Base-by-base conservation (phyloP, 2,888 invertebrate genomes). In the Cyclophora albipunctata region DNA sequence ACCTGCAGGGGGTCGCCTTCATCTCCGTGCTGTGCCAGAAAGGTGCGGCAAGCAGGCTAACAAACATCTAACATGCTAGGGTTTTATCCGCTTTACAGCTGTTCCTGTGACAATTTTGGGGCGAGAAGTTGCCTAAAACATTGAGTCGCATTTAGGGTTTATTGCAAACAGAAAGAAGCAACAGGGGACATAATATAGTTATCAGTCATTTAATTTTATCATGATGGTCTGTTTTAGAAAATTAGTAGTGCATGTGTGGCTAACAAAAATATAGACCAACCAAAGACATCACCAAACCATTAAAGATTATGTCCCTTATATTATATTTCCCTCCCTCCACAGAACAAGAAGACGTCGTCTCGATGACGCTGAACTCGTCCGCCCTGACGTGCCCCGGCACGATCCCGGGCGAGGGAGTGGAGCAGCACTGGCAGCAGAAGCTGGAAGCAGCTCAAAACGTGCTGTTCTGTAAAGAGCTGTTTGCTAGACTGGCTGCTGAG, bases 391-490 rank as follows among this genome's bases (percentile, higher is more conserved):
- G 94, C 45, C 93, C 94, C 0, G 93, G 94, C 53, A 77, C 82
- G 0, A 77, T 91, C 34, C 85, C 84, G 0, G 91, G 91, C 0
- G 91, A 86, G 3, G 88, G 87, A 0, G 91, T 93, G 0, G 95
- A 95, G 61, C 90, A 94, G 59, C 95, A 96, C 70, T 98, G 98
- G 98, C 97, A 98, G 67, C 96, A 96, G 71, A 97, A 97, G 66
- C 86, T 98, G n/a, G 98, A 98, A 75, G 96, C 96, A 0, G 98
- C 98, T 0, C 98, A 98, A 75, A 98, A 98, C 79, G 98, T 98
- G 34, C 89, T 98, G 33, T 98, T 98, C 84, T 98, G 98, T 75
- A 98, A 98, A 81, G 98, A 98, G 79, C 83, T 98, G 40, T 98
- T 98, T 74, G 95, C 96, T 58, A 95, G 98, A 67, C 83, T 98